phyloP scores from a whole-genome alignment of 2,888 invertebrate species.

The Platycheirus rosarum region DNA sequence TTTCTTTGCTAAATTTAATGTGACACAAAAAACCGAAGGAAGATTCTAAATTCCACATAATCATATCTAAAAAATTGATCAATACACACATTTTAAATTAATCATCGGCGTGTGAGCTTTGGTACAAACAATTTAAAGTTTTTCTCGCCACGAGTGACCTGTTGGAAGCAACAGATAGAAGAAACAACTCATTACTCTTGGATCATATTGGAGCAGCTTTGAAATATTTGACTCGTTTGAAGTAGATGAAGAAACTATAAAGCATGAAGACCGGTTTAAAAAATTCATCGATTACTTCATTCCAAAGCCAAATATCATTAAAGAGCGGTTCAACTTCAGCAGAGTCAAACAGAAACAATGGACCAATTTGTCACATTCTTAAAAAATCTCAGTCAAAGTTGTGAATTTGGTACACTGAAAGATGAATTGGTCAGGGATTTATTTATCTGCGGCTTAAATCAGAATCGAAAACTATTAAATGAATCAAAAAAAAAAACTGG shows the following conservation, averaged over 20 bases:
- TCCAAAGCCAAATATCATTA: conserved; percentile 4
- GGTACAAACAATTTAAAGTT: conserved; percentile 17
- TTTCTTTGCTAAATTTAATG: too few species aligned
- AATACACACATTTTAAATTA: too few species aligned
- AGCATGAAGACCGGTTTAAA: background rate
- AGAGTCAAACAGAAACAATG: background rate
- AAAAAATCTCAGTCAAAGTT: background rate
- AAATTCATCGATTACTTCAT: conserved; percentile 10
- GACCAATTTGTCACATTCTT: background rate
- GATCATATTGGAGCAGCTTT: background rate
- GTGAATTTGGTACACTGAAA: conserved; percentile 8
- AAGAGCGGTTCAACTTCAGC: background rate
- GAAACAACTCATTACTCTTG: conserved; percentile 10
- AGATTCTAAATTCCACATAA: too few species aligned
- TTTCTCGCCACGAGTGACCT: conserved; percentile 8
- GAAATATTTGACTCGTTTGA: conserved; percentile 7
- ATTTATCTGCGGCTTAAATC: conserved; percentile 19
- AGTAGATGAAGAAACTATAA: background rate
- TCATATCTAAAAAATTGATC: too few species aligned
- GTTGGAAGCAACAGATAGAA: conserved; percentile 1
- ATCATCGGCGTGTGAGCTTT: conserved; percentile 5
- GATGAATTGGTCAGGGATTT: conserved; percentile 7
- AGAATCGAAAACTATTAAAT: conserved; percentile 19
- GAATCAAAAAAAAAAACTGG: conserved; percentile 17
- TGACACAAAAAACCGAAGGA: too few species aligned